Base-by-base conservation (phyloP, 1,140 invertebrate species). In the Zaprionus taronus region DNA sequence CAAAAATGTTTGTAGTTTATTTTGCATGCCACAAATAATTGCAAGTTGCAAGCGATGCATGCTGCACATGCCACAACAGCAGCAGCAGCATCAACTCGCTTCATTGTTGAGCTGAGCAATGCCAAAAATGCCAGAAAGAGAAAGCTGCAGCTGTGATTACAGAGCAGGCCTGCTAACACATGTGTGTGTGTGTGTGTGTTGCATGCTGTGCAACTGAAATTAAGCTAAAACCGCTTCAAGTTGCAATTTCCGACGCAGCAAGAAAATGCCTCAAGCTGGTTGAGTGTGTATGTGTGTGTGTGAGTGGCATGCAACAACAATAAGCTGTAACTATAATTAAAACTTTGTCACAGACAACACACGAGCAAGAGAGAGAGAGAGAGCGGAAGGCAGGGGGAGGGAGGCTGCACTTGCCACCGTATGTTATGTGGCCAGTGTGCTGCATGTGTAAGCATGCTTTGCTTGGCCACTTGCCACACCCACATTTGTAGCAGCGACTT, bases 141-240 rank as follows among this genome's bases (percentile, higher is more conserved):
- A 34, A 34, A 34, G 49, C 57, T 20, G 36, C 57, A 41, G 51
- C 53, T 81, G 24, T 77, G 78, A 66, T 81, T 77, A 64, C 77
- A 77, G 34, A 47, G 15, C 7, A 58, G 22, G 47, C 7, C 7
- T 17, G 44, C 44, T 6, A 2, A 4, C 2, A 24, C 28, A 11
- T 58, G 5, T 53, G 15, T 61, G n/a, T 53, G 9, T 69, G n/a
- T 53, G 9, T 69, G 15, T 31, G 11, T 11, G 14, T 22, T 41
- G 38, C 15, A 15, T 41, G 14, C 1, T 69, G 44, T 38, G 44
- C 51, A 86, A 89, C 77, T 80, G 63, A 86, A 86, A 89, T 83
- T 89, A 89, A 89, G 80, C 84, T 61, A 83, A 83, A 86, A 87
- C 83, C 80, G 77, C 83, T 83, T 89, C 73, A 79, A 87, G 77